Evolutionary conservation across 1,140 invertebrate species (phyloP).

Genomic region (Drosophila sechellia): DNA sequence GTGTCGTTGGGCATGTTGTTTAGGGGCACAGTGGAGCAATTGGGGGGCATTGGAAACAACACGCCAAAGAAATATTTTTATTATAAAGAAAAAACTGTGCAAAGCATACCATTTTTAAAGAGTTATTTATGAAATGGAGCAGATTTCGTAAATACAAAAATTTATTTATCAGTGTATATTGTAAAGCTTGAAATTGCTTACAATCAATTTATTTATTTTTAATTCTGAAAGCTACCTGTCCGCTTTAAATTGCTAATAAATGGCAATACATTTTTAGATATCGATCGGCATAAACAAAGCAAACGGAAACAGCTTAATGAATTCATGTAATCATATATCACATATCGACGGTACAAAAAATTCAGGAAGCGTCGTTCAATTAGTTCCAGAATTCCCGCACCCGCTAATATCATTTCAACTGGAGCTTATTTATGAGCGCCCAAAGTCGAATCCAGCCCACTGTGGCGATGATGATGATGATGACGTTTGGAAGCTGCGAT

Average conservation of each 20-base stretch:
- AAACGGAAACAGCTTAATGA: slow-evolving; percentile 29
- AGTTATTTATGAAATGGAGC: too few species aligned
- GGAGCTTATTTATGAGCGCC: background rate
- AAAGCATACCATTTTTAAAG: too few species aligned
- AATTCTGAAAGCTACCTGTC: slow-evolving; percentile 9
- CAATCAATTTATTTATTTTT: background rate
- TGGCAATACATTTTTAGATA: slow-evolving; percentile 10
- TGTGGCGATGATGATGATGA: slow-evolving; percentile 39
- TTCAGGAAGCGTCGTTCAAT: slow-evolving; percentile 13
- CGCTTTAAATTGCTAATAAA: slow-evolving; percentile 9
- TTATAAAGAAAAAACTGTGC: background rate
- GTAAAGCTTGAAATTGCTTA: background rate
- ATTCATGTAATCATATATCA: slow-evolving; percentile 1
- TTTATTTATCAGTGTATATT: background rate
- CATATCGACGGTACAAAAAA: slow-evolving; percentile 1
- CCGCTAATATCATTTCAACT: background rate
- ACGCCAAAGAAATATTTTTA: background rate
- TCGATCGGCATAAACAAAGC: slow-evolving; percentile 28
- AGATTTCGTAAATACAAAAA: too few species aligned
- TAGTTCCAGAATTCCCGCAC: background rate
- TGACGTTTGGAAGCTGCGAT: slow-evolving; percentile 53
- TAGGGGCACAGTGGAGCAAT: slow-evolving; percentile 48
- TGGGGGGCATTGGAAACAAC: background rate
- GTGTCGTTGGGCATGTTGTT: slow-evolving; percentile 45
- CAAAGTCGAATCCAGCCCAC: slow-evolving; percentile 6